Percentiles rank a stretch among this genome's conserved stretches.
phyloP scores from a whole-genome alignment of 2,113 vertebrate species.

The Mugil cephalus region DNA sequence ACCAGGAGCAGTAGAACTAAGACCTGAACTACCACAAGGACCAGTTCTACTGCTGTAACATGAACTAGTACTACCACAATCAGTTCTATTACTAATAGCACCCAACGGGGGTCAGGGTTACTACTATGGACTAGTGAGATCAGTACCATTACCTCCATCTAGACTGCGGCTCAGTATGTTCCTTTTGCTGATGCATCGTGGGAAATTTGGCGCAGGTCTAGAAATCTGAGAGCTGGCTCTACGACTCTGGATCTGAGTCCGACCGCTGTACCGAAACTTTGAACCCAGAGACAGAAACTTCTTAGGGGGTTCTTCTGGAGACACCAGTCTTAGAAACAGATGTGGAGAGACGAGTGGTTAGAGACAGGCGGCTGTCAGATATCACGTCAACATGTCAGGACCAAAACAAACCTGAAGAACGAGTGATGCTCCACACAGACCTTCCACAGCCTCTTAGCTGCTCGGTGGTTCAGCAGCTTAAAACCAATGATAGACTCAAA shows the following conservation, averaged over 20 bases:
- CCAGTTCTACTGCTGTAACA: background rate
- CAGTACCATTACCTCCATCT: slow-evolving; percentile 90
- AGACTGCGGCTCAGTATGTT: slow-evolving; percentile 97
- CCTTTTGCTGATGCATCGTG: slow-evolving; percentile 94
- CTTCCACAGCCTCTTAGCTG: slow-evolving; percentile 98
- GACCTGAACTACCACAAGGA: background rate
- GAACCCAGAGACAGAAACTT: slow-evolving; percentile 95
- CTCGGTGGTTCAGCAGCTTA: slow-evolving; percentile 95
- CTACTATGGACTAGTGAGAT: background rate
- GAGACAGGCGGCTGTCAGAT: background rate
- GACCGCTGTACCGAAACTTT: slow-evolving; percentile 97
- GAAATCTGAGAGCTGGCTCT: slow-evolving; percentile 94
- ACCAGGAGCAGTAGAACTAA: background rate
- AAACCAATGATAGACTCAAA: slow-evolving; percentile 99
- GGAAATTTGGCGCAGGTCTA: slow-evolving; percentile 92
- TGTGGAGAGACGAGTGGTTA: too few species aligned
- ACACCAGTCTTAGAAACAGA: slow-evolving; percentile 84
- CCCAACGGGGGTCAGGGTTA: rapidly evolving
- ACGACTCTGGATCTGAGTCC: slow-evolving; percentile 95
- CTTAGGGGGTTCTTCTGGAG: slow-evolving; percentile 95
- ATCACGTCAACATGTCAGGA: background rate
- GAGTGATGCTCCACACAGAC: slow-evolving; percentile 99
- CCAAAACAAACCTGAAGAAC: slow-evolving; percentile 92
- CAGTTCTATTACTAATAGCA: background rate
- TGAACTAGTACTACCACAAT: too few species aligned